Percentiles rank a stretch among this genome's conserved stretches.
Conservation (phyloP, 2,113 vertebrate species). For the Anarhynchus alexandrinus region DNA sequence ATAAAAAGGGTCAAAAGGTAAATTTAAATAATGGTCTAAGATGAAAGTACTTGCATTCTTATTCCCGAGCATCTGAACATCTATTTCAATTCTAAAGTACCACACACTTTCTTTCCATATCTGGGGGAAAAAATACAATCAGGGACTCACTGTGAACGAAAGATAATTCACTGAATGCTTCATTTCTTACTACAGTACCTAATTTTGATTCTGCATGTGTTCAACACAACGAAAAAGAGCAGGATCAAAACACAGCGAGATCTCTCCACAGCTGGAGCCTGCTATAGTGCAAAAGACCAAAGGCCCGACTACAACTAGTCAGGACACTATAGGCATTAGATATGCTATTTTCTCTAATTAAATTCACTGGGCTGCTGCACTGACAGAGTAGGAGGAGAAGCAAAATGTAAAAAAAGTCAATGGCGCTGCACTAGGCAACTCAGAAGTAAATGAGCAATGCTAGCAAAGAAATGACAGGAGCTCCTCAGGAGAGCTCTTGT, state of each 20-base stretch:
- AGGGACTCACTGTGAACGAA: conserved; percentile 19
- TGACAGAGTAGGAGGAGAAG: conserved; percentile 34
- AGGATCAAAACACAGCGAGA: conserved; percentile 55
- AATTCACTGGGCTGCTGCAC: conserved; percentile 38
- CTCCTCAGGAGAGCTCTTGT: conserved; percentile 50
- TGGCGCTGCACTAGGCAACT: conserved; percentile 31
- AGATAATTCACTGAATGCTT: conserved; percentile 18
- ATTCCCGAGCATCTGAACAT: background rate
- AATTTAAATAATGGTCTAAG: background rate
- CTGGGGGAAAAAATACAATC: background rate
- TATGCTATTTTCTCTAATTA: conserved; percentile 62
- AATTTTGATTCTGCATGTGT: conserved; percentile 66
- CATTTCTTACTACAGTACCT: conserved; percentile 19
- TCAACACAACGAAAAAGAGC: conserved; percentile 44
- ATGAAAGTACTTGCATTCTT: background rate
- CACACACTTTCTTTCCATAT: background rate
- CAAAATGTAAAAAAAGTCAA: conserved; percentile 25
- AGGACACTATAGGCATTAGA: background rate
- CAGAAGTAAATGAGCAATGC: conserved; percentile 29
- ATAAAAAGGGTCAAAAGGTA: conserved; percentile 33
- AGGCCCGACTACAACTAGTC: conserved; percentile 17
- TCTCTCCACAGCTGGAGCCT: conserved; percentile 43
- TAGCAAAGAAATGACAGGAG: conserved; percentile 28
- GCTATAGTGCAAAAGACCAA: conserved; percentile 34
- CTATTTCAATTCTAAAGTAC: background rate